Evolutionary conservation across 2,888 invertebrate species (phyloP).

Genomic region (Cyclophora albipunctata): DNA sequence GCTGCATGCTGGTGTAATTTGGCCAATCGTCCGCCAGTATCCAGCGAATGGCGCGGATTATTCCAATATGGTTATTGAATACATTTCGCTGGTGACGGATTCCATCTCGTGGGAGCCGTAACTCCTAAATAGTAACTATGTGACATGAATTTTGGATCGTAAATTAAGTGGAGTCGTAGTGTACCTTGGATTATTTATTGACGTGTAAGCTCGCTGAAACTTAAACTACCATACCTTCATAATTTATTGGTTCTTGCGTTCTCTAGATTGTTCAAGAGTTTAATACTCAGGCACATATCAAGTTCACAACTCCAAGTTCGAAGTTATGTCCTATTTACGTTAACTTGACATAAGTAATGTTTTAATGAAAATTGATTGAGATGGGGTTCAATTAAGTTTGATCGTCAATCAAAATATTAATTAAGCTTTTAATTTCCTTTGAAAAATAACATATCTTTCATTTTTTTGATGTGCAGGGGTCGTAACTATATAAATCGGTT

Average conservation of each 20-base stretch:
- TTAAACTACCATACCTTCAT: constrained; percentile 41
- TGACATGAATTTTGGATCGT: constrained; percentile 17
- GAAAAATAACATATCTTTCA: no score
- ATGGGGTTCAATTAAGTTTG: background rate
- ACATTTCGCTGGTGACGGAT: constrained; percentile 20
- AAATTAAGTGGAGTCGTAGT: constrained; percentile 30
- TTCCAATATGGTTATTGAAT: constrained; percentile 17
- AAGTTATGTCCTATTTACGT: constrained; percentile 26
- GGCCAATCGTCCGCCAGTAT: constrained; percentile 26
- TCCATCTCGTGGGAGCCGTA: constrained; percentile 15
- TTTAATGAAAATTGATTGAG: constrained; percentile 10
- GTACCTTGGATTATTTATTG: constrained; percentile 38
- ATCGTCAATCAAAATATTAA: background rate
- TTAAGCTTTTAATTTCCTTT: no score
- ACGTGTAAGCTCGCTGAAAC: constrained; percentile 38
- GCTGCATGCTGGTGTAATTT: constrained; percentile 35
- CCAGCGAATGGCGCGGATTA: constrained; percentile 12
- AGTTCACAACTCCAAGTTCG: constrained; percentile 25
- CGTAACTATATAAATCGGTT: no score
- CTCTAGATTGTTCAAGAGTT: constrained; percentile 44
- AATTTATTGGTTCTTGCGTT: constrained; percentile 47
- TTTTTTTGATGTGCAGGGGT: no score
- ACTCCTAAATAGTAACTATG: constrained; percentile 12
- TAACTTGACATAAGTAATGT: constrained; percentile 10
- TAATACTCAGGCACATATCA: constrained; percentile 21